Evolutionary conservation across 2,888 invertebrate genomes (phyloP).

Genomic region (Epinotia brunnichana): DNA sequence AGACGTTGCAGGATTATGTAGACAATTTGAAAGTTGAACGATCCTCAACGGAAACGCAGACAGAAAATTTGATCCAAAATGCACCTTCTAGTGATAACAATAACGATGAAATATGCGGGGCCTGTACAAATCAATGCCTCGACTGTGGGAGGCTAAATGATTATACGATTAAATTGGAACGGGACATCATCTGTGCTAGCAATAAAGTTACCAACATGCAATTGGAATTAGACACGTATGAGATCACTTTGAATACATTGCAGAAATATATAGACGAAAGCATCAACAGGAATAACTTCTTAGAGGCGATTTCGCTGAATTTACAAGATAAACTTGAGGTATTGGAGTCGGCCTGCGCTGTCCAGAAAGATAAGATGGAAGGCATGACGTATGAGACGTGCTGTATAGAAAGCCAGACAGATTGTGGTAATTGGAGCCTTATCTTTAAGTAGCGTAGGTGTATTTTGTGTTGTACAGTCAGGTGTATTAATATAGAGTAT

Average conservation of each 20-base stretch:
- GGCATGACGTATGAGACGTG: conserved; percentile 54
- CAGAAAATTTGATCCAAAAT: conserved; percentile 49
- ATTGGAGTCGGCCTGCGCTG: conserved; percentile 59
- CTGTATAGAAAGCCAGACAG: conserved; percentile 60
- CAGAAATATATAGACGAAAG: conserved; percentile 61
- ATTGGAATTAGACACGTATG: conserved; percentile 61
- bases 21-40: conserved; percentile 1
- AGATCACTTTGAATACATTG: conserved; percentile 62
- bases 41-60: conserved; percentile 47
- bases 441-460: conserved; percentile 45
- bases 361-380: conserved; percentile 58
- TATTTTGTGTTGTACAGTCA: conserved; percentile 47
- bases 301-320: conserved; percentile 57
- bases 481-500: too few species aligned
- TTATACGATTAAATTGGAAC: conserved; percentile 61
- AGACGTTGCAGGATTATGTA: conserved; percentile 24
- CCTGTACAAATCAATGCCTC: conserved; percentile 56
- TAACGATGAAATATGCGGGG: conserved; percentile 51
- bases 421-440: conserved; percentile 56
- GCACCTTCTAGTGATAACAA: conserved; percentile 54
- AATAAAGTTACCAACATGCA: conserved; percentile 58
- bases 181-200: conserved; percentile 55
- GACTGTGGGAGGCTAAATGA: conserved; percentile 61
- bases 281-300: conserved; percentile 57
- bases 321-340: conserved; percentile 60